A percentile compares a stretch with the other conserved stretches of the same genome.
Conservation (phyloP, 1,140 invertebrate species). For the Anastatus disparis region DNA sequence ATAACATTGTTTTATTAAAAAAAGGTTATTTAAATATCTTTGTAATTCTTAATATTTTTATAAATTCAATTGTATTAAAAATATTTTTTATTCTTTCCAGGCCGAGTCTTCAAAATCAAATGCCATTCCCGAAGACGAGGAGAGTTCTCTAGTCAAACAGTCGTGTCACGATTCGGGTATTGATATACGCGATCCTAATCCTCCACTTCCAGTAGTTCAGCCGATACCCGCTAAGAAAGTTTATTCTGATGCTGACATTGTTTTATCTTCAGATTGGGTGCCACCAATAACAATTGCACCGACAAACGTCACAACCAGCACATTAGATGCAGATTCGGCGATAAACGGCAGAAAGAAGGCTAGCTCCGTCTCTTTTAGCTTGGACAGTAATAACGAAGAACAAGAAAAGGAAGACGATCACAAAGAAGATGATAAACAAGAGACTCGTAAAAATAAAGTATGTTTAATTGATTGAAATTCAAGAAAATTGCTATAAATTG, state of each 20-base stretch:
- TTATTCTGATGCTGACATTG: slow-evolving; percentile 86
- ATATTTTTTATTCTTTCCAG: slow-evolving; percentile 43
- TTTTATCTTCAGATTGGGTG: slow-evolving; percentile 84
- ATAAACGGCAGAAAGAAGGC: slow-evolving; percentile 75
- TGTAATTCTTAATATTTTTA: too few relatives aligned
- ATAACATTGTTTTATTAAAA: too few relatives aligned
- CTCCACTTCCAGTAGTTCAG: slow-evolving; percentile 65
- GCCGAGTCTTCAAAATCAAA: slow-evolving; percentile 58
- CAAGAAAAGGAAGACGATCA: slow-evolving; percentile 61
- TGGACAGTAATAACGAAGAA: slow-evolving; percentile 71
- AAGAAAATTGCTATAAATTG: too few relatives aligned
- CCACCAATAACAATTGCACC: slow-evolving; percentile 81
- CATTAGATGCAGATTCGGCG: slow-evolving; percentile 62
- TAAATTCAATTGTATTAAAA: too few relatives aligned
- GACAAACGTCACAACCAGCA: slow-evolving; percentile 68
- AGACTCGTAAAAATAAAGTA: slow-evolving; percentile 68
- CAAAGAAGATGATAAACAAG: slow-evolving; percentile 67
- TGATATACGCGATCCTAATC: slow-evolving; percentile 80
- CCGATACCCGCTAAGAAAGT: slow-evolving; percentile 69
- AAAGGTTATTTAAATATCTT: too few relatives aligned
- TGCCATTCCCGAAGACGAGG: slow-evolving; percentile 62
- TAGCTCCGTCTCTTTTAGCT: slow-evolving; percentile 79
- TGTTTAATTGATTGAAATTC: background rate
- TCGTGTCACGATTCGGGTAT: slow-evolving; percentile 90
- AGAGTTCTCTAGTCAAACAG: slow-evolving; percentile 74